Evolutionary conservation across 2,888 invertebrate species (phyloP), one percentile per base, ranked within the genome.

Genomic region (Holacanthella duospinosa): DNA sequence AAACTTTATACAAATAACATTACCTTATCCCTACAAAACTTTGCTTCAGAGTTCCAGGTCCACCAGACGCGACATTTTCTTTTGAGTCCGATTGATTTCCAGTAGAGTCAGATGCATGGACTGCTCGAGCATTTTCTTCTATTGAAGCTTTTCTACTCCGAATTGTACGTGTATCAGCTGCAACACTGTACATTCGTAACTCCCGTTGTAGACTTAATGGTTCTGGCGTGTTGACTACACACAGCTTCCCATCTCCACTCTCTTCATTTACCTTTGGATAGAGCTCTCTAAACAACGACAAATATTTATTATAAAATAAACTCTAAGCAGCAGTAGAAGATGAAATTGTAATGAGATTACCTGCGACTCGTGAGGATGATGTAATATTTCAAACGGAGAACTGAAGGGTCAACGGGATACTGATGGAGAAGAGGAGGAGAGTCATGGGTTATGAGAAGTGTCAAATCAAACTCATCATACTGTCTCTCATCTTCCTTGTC

Each of bases 381-480:
- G 74, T 83, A 85, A 74, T 82, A 85, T 73, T 82, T 82, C 29
- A 85, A 77, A 65, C 79, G 77, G 19, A 84, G 76, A 55, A 77
- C 73, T 59, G 78, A 69, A 74, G 78, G 58, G 75, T 77, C 63
- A 74, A 68, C 72, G 64, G 68, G 70, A 74, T 66, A 75, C 71
- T 44, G 71, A 27, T 60, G 43, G 21, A 58, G 64, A n/a, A 64
- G 58, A 57, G 62, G 68, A 55, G 68, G 74, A 62, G 65, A 66
- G 63, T 79, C 78, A 68, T 83, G 83, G n/a, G 84, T 81, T 36
- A 86, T 82, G 21, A 87, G 81, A 44, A 86, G 76, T 0, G 85
- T 84, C 24, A 86, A 81, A 72, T 85, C 84, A 75, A 86, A 86
- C 73, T 85, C 85, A 67, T 86, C 85, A 1, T 81, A 81, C 65